Base-by-base conservation (phyloP, 2,888 invertebrate genomes). In the Drosophila differens region DNA sequence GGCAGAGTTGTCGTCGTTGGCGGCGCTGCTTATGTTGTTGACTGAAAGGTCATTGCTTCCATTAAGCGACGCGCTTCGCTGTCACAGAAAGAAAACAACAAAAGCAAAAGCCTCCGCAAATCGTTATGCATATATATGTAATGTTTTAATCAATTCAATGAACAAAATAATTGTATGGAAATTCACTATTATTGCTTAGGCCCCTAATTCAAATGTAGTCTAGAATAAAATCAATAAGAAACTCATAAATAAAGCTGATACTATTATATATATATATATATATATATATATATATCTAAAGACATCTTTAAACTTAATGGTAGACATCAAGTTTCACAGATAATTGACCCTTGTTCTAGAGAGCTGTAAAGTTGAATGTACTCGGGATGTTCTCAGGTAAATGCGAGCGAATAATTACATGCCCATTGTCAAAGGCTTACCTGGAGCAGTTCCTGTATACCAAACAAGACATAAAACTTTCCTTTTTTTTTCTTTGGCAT, bases 21-120 rank as follows among this genome's bases (percentile, higher is more conserved):
- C 28, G 70, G 73, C 66, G 70, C 64, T 70, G 70, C 63, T 78
- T 70, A 65, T 65, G 68, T 73, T 82, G 85, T 86, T 86, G 86
- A 87, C 85, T 82, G 53, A 89, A 89, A 88, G 89, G 86, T 89
- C 87, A 85, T 89, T 88, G 87, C 87, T 89, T 81, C 85, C 88
- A 88, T 85, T 82, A 86, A 85, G 76, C 70, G 82, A 76, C 72
- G 82, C 81, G 79, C 74, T 74, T 85, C 79, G 80, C 75, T 78
- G 76, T 77, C 84, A 83, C 80, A 70, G 71, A 82, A 77, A 76
- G 51, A 57, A 72, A 79, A 64, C 51, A 77, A 41, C 30, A 57
- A 57, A 57, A 39, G 41, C 41, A 57, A 30, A 58, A 58, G 63
- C 53, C 60, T 41, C 52, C 37, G 51, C 47, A 63, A 72, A 70